These are phyloP conservation scores for Pseudopodoces humilis DNA, from an alignment of 2,113 vertebrate species.

Conservation along the genomic window DNA sequence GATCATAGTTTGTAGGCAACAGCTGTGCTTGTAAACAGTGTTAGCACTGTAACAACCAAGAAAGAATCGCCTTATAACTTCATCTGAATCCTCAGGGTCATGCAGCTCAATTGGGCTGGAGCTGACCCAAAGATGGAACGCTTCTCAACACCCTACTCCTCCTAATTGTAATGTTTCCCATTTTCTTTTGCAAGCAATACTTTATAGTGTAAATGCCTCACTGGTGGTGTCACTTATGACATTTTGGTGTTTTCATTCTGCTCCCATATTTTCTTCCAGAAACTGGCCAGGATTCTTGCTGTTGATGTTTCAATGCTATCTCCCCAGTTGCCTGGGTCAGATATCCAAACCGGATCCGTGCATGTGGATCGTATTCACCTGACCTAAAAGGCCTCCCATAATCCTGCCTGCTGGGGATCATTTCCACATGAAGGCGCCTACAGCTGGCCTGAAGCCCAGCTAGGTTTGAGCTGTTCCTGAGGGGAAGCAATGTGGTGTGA, in stretches of 20 bases:
- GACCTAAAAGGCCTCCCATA: constrained; percentile 21
- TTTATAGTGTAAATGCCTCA: background rate
- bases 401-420: background rate
- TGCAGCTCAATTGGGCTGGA: background rate
- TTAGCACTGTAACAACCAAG: background rate
- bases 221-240: background rate
- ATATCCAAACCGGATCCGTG: background rate
- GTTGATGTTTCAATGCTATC: background rate
- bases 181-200: constrained; percentile 25
- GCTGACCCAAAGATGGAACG: background rate
- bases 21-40: background rate
- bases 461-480: background rate
- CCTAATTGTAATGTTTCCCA: background rate
- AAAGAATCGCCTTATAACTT: background rate
- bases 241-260: constrained; percentile 25
- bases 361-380: constrained; percentile 16
- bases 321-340: constrained; percentile 28
- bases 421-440: background rate
- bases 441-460: constrained; percentile 7
- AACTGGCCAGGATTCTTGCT: background rate
- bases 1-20: background rate
- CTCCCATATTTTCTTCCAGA: background rate
- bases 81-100: background rate
- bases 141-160: background rate
- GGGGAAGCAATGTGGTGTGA: constrained; percentile 1